phyloP scores from a whole-genome alignment of 1,140 invertebrate species.

The Cydia splendana region DNA sequence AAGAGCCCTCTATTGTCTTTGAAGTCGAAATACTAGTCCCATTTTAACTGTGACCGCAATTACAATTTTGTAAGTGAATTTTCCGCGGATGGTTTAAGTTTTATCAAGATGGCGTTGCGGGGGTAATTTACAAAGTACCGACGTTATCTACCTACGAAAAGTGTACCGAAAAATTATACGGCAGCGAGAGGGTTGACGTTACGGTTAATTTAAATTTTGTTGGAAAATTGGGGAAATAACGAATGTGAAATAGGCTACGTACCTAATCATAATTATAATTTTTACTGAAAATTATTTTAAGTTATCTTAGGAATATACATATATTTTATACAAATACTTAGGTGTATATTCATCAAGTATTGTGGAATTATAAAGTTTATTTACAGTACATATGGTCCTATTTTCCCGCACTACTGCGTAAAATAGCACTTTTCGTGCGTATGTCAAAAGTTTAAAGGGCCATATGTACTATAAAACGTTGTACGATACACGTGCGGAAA shows the following conservation, averaged over 20 bases:
- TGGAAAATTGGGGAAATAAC: conserved; percentile 2
- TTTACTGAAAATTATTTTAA: no score
- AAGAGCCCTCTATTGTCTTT: not conserved
- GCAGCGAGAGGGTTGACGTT: conserved; percentile 2
- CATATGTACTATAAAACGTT: no score
- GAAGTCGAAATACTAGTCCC: not conserved
- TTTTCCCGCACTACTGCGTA: no score
- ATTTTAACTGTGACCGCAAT: not conserved
- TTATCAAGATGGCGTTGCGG: conserved; percentile 26
- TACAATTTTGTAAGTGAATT: conserved; percentile 33
- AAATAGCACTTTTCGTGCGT: no score
- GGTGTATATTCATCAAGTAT: no score
- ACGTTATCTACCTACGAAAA: conserved; percentile 22
- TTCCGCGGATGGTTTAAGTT: conserved; percentile 24
- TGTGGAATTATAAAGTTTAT: no score
- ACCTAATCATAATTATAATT: not conserved
- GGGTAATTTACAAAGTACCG: conserved; percentile 26
- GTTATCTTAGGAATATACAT: no score
- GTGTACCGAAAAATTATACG: conserved; percentile 8
- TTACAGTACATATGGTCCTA: no score
- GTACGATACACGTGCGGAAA: no score
- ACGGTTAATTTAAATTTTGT: not conserved
- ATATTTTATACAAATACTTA: no score
- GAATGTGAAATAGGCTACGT: not conserved
- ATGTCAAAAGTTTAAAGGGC: no score